Evolutionary conservation across 2,888 invertebrate genomes (phyloP), one percentile per base, ranked within the genome.

Genomic region (Hybos culiciformis): DNA sequence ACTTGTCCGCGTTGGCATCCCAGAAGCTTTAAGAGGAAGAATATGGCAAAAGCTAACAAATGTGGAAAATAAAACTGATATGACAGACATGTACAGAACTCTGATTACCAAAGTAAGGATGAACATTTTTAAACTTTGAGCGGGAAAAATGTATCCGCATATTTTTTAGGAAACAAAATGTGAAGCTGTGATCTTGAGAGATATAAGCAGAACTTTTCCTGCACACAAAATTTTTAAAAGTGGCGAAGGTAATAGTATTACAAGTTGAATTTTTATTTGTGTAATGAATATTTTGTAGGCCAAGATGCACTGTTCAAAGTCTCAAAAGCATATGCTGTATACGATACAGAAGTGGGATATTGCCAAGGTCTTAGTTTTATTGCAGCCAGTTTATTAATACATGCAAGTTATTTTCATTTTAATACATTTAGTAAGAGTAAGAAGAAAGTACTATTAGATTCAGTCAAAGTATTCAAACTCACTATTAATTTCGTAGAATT

Each of bases 301-400:
- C 98, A 98, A 69, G 96, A 97, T 69, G 84, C 92, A 12, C 71
- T 99, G 42, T 90, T 91, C 61, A 84, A 91, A 59, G 85, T 98
- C 59, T 93, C 92, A 61, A 88, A 93, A 63, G 97, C 96, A 0
- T 98, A 98, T 68, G 93, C 97, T 3, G 86, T 96, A 8, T 87
- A 93, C 64, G 98, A 98, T 63, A 81, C 83, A 46, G 98, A 98
- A 70, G 91, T 99, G 48, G 94, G 94, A 43, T 99, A 99, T 69
- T 98, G 97, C 63, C 98, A 99, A 69, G 98, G 98, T 6, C 75
- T 97, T 46, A 97, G 96, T 65, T 99, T 98, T 66, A 73, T 99
- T 31, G 94, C 93, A 29, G 98, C 98, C 48, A 92, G 96, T 41
- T 71, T 98, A 44, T 70, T 99, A 23, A 70, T 98, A 49, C 97